Evolutionary conservation across 2,888 invertebrate genomes (phyloP).

Genomic region (Tachina grossa): DNA sequence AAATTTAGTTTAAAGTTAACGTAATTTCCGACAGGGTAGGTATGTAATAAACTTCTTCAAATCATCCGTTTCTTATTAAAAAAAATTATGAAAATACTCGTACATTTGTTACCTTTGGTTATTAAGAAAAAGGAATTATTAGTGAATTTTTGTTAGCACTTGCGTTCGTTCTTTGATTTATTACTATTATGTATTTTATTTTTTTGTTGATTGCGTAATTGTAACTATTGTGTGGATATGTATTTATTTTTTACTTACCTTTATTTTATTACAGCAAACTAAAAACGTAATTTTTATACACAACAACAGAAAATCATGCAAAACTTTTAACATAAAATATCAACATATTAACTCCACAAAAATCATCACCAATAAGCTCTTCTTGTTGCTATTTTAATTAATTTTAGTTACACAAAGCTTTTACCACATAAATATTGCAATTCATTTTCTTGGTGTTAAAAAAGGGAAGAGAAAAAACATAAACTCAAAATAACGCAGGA

Average conservation of each 20-base stretch:
- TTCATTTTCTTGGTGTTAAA: conserved; percentile 19
- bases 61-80: conserved; percentile 12
- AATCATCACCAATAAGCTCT: conserved; percentile 80
- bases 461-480: conserved; percentile 20
- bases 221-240: neutral
- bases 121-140: conserved; percentile 4
- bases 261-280: conserved; percentile 11
- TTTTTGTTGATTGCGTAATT: no score
- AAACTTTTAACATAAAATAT: conserved; percentile 49
- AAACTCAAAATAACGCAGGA: conserved; percentile 14
- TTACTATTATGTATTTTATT: neutral
- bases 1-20: no score
- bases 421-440: conserved; percentile 50
- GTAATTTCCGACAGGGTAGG: no score
- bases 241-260: conserved; percentile 56
- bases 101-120: conserved; percentile 50
- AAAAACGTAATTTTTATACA: conserved; percentile 36
- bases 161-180: neutral
- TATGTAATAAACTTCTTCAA: conserved; percentile 11
- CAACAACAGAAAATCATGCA: conserved; percentile 46
- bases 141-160: conserved; percentile 19
- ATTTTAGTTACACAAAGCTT: conserved; percentile 61
- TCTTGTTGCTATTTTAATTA: conserved; percentile 36
- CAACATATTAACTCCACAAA: conserved; percentile 79
- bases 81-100: conserved; percentile 12